These are phyloP conservation scores for Drosophila koepferae DNA, from an alignment of 2,888 invertebrate species.

Conservation along the genomic window DNA sequence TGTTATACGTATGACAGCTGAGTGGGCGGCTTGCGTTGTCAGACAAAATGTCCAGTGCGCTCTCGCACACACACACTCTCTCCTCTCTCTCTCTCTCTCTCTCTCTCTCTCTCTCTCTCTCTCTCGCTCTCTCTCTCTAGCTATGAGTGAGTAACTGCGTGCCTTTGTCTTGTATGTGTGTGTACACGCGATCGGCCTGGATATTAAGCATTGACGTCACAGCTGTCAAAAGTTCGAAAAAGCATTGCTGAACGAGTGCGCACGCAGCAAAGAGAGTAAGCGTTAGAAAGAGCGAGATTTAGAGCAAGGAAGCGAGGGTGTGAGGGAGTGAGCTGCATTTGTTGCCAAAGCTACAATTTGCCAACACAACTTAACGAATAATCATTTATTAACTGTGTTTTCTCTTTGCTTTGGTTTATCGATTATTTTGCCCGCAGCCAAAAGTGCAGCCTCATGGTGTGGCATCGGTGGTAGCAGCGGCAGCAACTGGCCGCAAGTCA, in stretches of 20 bases:
- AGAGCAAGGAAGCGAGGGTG: neutral
- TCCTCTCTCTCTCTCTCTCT: neutral
- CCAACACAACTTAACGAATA: conserved; percentile 49
- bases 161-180: conserved; percentile 30
- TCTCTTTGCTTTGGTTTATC: conserved; percentile 40
- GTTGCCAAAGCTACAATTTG: conserved; percentile 51
- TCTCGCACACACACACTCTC: conserved; percentile 19
- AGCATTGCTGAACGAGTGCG: conserved; percentile 14
- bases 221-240: conserved; percentile 47
- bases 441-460: conserved; percentile 30
- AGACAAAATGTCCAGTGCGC: conserved; percentile 71
- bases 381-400: conserved; percentile 66
- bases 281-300: neutral
- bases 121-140: neutral
- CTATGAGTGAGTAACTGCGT: conserved; percentile 20
- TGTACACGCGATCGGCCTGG: conserved; percentile 64
- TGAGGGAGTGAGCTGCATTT: conserved; percentile 3
- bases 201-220: conserved; percentile 71
- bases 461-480: neutral
- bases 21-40: conserved; percentile 56
- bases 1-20: conserved; percentile 21
- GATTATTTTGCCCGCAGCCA: conserved; percentile 24
- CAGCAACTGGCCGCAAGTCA: conserved; percentile 52
- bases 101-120: neutral
- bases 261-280: neutral